Evolutionary conservation across 2,888 invertebrate genomes (phyloP), one percentile per base, ranked within the genome.

Genomic region (Rotaria socialis): DNA sequence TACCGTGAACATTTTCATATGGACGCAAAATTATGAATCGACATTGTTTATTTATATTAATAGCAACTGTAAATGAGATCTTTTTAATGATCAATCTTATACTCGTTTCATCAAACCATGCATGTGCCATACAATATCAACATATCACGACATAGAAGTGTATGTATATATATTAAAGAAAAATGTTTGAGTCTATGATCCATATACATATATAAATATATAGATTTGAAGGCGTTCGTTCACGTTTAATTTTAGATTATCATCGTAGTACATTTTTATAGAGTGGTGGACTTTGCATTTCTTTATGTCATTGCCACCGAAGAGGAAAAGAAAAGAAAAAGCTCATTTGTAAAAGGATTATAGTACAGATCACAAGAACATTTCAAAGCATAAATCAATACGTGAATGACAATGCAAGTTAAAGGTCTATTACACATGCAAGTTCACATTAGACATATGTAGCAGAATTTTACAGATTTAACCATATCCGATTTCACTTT

Each of bases 161-260:
- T 35, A 35, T 60, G 27, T 16, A 11, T 35, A 11, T 67, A 35
- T 27, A 5, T 19, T 67, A 67, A 35, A 67, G 35, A 35, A 67
- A 35, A 41, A 35, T 11, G 19, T 67, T 3, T 35, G 19, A 35
- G 19, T 67, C 7, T 67, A 35, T 67, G 14, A 41, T 14, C 19
- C 35, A 35, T 67, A 67, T 67, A 7, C 22, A 55, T 55, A 55
- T 4, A 67, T 35, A 67, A 35, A 7, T 55, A 55, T 55, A 55
- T 7, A 67, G 11, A 41, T 16, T 67, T 67, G 67, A 67, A 67
- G 67, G 67, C 67, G 67, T 67, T 67, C 35, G 67, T 67, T 67
- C 19, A 67, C 67, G 67, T 67, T 67, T 67, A 67, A 67, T 67
- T 67, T 67, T 16, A 67, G 41, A 67, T 67, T 67, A 67, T 67